phyloP scores from a whole-genome alignment of 2,797 vertebrate species.

The Borostomias antarcticus region DNA sequence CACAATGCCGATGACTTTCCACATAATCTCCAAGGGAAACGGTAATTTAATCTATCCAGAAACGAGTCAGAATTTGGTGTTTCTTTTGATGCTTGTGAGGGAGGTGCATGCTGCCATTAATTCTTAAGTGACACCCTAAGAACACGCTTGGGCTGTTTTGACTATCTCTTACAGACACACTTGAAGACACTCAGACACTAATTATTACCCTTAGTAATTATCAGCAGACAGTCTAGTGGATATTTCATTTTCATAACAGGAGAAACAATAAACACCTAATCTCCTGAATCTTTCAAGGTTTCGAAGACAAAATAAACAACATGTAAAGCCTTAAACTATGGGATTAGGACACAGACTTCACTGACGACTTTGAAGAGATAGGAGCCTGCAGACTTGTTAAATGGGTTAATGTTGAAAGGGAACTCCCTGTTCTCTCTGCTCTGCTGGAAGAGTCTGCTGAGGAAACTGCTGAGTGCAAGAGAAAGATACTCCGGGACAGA shows the following conservation, averaged over 20 bases:
- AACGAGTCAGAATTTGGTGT: not conserved
- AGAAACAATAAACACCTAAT: not conserved
- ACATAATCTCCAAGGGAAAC: not conserved
- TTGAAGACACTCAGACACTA: not conserved
- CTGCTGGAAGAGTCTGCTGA: constrained; percentile 52
- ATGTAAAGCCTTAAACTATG: no score
- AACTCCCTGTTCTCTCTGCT: constrained; percentile 49
- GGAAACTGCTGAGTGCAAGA: constrained; percentile 68
- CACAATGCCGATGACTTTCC: not conserved
- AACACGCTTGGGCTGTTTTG: not conserved
- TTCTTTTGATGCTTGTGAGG: not conserved
- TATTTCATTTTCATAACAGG: not conserved
- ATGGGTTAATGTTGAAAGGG: constrained; percentile 38
- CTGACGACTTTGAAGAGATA: not conserved
- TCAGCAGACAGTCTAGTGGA: not conserved
- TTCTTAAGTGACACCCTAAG: constrained; percentile 1
- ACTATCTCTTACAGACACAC: constrained; percentile 5
- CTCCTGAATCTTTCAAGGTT: not conserved
- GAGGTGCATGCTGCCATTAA: constrained; percentile 6
- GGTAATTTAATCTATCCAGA: not conserved
- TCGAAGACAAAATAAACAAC: not conserved
- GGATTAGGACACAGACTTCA: not conserved
- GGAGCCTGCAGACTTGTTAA: constrained; percentile 41
- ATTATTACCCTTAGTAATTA: constrained; percentile 2
- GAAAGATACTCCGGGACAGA: constrained; percentile 62